Evolutionary conservation across 2,113 vertebrate genomes (phyloP).

Genomic region (Malurus melanocephalus): DNA sequence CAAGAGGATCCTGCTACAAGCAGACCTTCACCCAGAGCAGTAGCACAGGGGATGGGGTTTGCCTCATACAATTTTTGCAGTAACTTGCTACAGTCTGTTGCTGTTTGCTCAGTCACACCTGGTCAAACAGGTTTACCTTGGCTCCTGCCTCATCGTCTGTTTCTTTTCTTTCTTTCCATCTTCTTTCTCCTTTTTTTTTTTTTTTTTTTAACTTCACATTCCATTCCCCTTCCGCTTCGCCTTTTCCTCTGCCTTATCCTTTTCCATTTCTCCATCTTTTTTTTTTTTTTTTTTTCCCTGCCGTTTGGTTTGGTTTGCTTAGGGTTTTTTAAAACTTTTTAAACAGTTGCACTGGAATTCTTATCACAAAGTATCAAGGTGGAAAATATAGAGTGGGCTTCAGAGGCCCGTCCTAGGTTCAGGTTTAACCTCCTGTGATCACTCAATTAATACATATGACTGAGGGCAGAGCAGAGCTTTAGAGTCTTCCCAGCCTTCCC

Average conservation of each 20-base stretch:
- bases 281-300: too few relatives aligned
- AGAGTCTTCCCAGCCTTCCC: neutral
- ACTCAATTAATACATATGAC: neutral
- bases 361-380: neutral
- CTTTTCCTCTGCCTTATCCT: too few relatives aligned
- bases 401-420: neutral
- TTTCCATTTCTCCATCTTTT: too few relatives aligned
- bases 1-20: neutral
- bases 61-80: neutral
- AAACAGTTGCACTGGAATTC: neutral
- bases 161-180: fast-evolving
- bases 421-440: neutral
- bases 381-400: neutral
- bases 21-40: fast-evolving
- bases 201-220: too few relatives aligned
- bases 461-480: neutral
- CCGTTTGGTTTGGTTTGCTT: neutral
- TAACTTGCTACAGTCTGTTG: neutral
- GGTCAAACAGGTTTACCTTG: conserved; percentile 31
- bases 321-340: neutral
- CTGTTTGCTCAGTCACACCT: neutral
- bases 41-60: neutral
- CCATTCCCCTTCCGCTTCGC: too few relatives aligned
- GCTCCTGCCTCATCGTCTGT: neutral
- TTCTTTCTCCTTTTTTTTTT: neutral